These are phyloP conservation scores for Colinus virginianus DNA, from an alignment of 2,113 vertebrate species.

Conservation along the genomic window DNA sequence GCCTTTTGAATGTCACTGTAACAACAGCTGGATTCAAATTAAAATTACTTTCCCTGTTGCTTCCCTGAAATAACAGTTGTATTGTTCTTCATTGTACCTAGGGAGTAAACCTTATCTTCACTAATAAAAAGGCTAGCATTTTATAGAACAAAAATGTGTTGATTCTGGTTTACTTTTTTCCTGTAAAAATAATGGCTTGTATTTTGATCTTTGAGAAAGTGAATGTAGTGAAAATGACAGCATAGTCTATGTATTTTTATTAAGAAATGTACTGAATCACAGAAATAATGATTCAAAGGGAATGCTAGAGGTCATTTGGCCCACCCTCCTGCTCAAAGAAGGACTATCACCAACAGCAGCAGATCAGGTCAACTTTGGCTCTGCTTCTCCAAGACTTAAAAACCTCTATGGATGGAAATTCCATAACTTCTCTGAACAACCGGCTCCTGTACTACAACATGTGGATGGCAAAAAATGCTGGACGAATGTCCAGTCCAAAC, in stretches of 20 bases:
- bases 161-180: not conserved
- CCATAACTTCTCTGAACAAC: not conserved
- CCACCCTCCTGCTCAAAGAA: not conserved
- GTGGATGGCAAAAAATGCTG: not conserved
- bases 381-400: not conserved
- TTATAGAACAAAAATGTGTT: not conserved
- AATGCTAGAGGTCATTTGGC: not conserved
- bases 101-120: not conserved
- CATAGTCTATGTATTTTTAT: not conserved
- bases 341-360: not conserved
- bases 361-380: not conserved
- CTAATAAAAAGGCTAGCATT: not conserved
- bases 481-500: not conserved
- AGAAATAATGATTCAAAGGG: not conserved
- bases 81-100: not conserved
- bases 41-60: not conserved
- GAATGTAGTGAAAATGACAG: not conserved
- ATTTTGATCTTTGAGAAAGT: slow-evolving; percentile 4
- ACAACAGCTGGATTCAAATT: slow-evolving; percentile 5
- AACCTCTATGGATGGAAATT: not conserved
- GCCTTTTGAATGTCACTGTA: slow-evolving; percentile 10
- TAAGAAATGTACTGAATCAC: not conserved
- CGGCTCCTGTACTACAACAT: not conserved
- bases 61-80: not conserved
- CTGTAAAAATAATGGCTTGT: not conserved